These are phyloP conservation scores for Melanotaenia boesemani DNA, from an alignment of 2,797 vertebrate genomes.

Conservation along the genomic window DNA sequence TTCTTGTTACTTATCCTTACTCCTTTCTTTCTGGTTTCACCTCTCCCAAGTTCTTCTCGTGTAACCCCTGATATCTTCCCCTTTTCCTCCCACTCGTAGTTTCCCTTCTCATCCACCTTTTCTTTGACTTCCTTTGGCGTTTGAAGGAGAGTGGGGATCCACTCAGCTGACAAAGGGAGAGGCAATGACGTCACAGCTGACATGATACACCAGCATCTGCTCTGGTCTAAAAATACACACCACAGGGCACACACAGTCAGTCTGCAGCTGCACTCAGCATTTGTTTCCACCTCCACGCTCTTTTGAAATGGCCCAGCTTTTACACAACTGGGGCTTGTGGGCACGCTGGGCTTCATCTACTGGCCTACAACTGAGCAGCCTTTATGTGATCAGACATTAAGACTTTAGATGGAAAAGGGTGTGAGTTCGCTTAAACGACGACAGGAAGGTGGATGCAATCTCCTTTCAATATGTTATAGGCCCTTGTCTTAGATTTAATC, in stretches of 20 bases:
- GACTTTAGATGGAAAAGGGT: slow-evolving; percentile 1
- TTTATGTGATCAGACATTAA: slow-evolving; percentile 32
- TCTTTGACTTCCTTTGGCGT: slow-evolving; percentile 63
- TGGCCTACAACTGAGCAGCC: slow-evolving; percentile 40
- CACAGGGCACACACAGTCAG: slow-evolving; percentile 75
- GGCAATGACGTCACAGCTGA: slow-evolving; percentile 75
- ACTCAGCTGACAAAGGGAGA: slow-evolving; percentile 78
- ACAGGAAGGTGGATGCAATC: background rate
- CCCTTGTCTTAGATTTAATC: background rate
- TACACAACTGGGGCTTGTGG: slow-evolving; percentile 65
- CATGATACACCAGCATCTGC: slow-evolving; percentile 83
- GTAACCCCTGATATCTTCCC: slow-evolving; percentile 28
- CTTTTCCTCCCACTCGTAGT: background rate
- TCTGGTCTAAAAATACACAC: slow-evolving; percentile 83
- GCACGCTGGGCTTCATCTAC: slow-evolving; percentile 49
- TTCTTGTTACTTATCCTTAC: background rate
- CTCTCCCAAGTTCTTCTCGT: slow-evolving; percentile 16
- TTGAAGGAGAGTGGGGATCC: slow-evolving; percentile 74
- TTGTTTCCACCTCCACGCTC: slow-evolving; percentile 75
- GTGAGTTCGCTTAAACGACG: slow-evolving; percentile 10
- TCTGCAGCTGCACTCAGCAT: slow-evolving; percentile 77
- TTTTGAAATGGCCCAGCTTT: slow-evolving; percentile 74
- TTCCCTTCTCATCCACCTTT: slow-evolving; percentile 35
- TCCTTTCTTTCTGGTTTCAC: slow-evolving; percentile 5
- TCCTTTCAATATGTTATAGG: background rate